Percentiles rank a stretch among this genome's conserved stretches.
Conservation (phyloP, 2,797 vertebrate species). For the Botia kubotai region DNA sequence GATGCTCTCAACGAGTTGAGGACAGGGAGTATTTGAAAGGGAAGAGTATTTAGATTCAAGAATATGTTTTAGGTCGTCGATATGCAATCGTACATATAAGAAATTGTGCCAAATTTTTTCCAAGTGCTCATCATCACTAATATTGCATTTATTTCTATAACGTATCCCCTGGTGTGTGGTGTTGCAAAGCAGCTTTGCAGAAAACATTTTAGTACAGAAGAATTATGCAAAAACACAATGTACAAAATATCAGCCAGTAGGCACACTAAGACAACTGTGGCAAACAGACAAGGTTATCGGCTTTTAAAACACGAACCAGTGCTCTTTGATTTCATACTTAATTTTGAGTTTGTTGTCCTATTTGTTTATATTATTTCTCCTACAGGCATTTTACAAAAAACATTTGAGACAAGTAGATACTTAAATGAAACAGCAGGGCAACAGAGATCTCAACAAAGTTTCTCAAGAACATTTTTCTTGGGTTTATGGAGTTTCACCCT, state of each 20-base stretch:
- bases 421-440: neutral
- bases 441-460: neutral
- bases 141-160: neutral
- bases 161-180: neutral
- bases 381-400: no score
- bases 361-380: neutral
- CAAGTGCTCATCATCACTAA: neutral
- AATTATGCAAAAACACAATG: constrained; percentile 13
- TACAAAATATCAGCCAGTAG: neutral
- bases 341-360: neutral
- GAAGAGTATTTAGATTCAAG: constrained; percentile 40
- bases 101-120: neutral
- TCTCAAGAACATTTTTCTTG: neutral
- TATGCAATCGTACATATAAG: neutral
- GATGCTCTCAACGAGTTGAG: constrained; percentile 56
- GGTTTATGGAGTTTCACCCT: neutral
- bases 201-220: neutral
- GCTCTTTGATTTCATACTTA: neutral
- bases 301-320: constrained; percentile 11
- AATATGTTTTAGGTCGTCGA: constrained; percentile 24
- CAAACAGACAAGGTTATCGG: constrained; percentile 7
- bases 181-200: neutral
- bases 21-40: constrained; percentile 46
- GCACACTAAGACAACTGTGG: neutral
- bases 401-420: neutral